Conservation (phyloP, 2,888 invertebrate genomes). For the Hydriomena furcata region DNA sequence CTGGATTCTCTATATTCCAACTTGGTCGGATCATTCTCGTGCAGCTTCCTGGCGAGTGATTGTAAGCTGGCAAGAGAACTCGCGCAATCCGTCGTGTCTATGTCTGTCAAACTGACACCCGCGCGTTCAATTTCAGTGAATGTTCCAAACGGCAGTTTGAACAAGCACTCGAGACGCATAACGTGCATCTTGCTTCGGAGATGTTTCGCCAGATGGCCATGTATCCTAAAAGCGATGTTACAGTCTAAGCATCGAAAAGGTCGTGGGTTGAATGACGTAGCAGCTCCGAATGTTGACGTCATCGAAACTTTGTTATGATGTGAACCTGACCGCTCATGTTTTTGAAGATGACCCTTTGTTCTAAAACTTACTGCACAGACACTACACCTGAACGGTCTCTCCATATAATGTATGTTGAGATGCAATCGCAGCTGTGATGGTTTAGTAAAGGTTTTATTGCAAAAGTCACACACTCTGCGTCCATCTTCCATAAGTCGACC, state of each 20-base stretch:
- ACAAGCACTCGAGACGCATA: conserved; percentile 95
- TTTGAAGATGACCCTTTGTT: conserved; percentile 95
- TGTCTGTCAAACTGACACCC: conserved; percentile 94
- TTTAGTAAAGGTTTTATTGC: conserved; percentile 96
- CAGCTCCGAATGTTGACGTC: conserved; percentile 92
- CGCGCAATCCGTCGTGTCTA: conserved; percentile 98
- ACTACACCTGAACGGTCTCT: conserved; percentile 95
- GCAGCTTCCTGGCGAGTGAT: conserved; percentile 90
- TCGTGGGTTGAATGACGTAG: conserved; percentile 95
- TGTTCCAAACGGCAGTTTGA: conserved; percentile 96
- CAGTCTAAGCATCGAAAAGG: conserved; percentile 98
- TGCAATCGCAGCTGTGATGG: conserved; percentile 95
- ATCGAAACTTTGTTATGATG: conserved; percentile 96
- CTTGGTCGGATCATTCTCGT: conserved; percentile 91
- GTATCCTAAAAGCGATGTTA: conserved; percentile 97
- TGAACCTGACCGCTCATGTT: conserved; percentile 95
- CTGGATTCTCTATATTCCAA: conserved; percentile 85
- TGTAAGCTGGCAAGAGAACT: conserved; percentile 95
- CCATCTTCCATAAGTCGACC: conserved; percentile 88
- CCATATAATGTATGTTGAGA: conserved; percentile 97
- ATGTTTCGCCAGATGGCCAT: conserved; percentile 98
- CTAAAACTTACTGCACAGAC: conserved; percentile 96
- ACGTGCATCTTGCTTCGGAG: conserved; percentile 98
- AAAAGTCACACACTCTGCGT: conserved; percentile 91
- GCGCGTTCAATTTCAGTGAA: conserved; percentile 97